A percentile compares a stretch with the other conserved stretches of the same genome.
These are phyloP conservation scores for Euwallacea similis DNA, from an alignment of 1,140 invertebrate species.

Conservation along the genomic window DNA sequence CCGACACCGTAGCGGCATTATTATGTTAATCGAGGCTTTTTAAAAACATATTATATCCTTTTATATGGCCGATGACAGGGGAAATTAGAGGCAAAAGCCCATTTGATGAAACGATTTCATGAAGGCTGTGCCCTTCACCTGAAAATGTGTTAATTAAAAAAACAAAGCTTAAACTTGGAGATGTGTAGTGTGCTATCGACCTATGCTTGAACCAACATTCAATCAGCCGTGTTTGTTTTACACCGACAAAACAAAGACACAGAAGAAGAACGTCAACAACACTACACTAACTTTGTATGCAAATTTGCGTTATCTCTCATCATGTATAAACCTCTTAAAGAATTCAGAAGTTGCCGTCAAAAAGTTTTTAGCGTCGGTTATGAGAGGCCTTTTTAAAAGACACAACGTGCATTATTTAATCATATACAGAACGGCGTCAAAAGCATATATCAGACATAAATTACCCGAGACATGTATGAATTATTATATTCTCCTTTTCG, in stretches of 20 bases:
- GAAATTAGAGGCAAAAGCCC: constrained; percentile 12
- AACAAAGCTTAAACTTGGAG: constrained; percentile 1
- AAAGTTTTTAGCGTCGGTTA: constrained; percentile 12
- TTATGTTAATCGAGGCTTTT: constrained; percentile 22
- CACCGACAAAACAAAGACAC: constrained; percentile 22
- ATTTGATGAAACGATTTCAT: constrained; percentile 12
- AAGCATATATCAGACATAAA: constrained; percentile 16
- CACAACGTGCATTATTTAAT: constrained; percentile 1
- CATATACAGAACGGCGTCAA: neutral
- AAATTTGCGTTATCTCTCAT: constrained; percentile 32
- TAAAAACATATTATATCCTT: constrained; percentile 15
- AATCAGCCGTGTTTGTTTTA: constrained; percentile 23
- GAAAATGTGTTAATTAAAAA: constrained; percentile 6
- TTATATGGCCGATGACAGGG: constrained; percentile 15
- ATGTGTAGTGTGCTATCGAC: constrained; percentile 9
- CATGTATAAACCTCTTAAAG: constrained; percentile 26
- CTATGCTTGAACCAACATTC: constrained; percentile 13
- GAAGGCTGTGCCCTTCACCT: too few species aligned
- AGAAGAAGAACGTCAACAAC: constrained; percentile 18
- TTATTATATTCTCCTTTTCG: neutral
- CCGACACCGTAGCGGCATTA: constrained; percentile 10
- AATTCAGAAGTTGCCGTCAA: constrained; percentile 20
- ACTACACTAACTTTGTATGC: constrained; percentile 29
- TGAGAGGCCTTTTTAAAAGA: neutral
- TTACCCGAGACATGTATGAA: constrained; percentile 17